phyloP scores from a whole-genome alignment of 2,797 vertebrate genomes.

The Sphaeramia orbicularis region DNA sequence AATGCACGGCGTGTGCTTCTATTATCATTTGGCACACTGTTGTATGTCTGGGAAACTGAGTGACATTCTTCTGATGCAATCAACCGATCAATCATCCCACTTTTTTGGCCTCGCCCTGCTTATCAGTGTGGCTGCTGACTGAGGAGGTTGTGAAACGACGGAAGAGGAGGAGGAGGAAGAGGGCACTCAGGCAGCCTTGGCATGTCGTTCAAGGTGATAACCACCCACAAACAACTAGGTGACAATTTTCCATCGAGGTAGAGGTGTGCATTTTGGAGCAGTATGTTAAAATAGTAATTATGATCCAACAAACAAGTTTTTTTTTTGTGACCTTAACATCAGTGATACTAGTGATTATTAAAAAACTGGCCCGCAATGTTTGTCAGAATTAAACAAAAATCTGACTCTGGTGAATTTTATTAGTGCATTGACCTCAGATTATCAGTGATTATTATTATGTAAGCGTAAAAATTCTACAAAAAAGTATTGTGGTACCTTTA shows the following conservation, averaged over 20 bases:
- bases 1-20: not conserved
- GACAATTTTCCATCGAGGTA: constrained; percentile 18
- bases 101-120: constrained; percentile 19
- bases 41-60: not conserved
- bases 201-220: constrained; percentile 8
- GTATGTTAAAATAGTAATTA: no score
- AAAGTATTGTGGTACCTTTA: no score
- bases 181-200: not conserved
- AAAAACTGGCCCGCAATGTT: no score
- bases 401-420: no score
- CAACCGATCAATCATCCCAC: not conserved
- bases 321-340: no score
- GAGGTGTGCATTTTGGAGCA: no score
- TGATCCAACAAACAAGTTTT: no score
- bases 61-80: constrained; percentile 13
- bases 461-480: no score
- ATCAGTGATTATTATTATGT: no score
- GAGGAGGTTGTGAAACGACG: not conserved
- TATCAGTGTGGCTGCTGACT: constrained; percentile 31
- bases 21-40: not conserved
- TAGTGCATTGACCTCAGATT: no score
- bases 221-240: not conserved
- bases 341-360: no score
- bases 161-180: not conserved
- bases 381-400: no score